Conservation (phyloP, 2,888 invertebrate genomes). For the Mellilla xanthometata region DNA sequence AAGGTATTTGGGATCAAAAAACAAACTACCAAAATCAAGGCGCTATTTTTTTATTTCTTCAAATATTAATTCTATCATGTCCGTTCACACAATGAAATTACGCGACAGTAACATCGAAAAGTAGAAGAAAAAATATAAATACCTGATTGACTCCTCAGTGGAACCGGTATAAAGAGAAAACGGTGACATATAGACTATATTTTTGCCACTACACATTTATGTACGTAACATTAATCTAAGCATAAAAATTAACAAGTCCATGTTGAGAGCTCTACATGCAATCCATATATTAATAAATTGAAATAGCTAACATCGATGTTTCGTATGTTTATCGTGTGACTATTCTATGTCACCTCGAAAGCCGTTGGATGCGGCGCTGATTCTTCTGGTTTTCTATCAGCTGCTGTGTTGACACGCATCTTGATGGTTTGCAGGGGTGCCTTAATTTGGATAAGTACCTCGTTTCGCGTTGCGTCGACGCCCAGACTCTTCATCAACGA, state of each 20-base stretch:
- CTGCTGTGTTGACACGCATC: slow-evolving; percentile 36
- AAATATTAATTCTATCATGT: slow-evolving; percentile 49
- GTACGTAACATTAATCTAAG: slow-evolving; percentile 57
- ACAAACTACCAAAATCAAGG: slow-evolving; percentile 33
- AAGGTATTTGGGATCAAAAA: no score
- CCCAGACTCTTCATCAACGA: slow-evolving; percentile 49
- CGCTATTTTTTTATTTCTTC: slow-evolving; percentile 49
- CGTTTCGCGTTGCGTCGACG: slow-evolving; percentile 36
- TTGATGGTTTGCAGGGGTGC: slow-evolving; percentile 41
- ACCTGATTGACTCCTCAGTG: slow-evolving; percentile 77
- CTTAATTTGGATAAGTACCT: slow-evolving; percentile 77
- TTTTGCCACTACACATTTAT: slow-evolving; percentile 61
- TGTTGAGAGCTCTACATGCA: slow-evolving; percentile 64
- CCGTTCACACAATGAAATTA: slow-evolving; percentile 58
- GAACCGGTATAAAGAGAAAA: slow-evolving; percentile 68
- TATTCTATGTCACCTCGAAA: slow-evolving; percentile 77
- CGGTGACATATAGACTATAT: slow-evolving; percentile 59
- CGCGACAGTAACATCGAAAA: slow-evolving; percentile 60
- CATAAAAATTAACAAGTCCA: slow-evolving; percentile 56
- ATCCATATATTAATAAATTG: slow-evolving; percentile 43
- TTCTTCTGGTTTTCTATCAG: slow-evolving; percentile 33
- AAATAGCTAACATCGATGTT: slow-evolving; percentile 41
- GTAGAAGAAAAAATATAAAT: slow-evolving; percentile 72
- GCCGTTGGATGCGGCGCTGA: slow-evolving; percentile 39
- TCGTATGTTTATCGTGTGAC: slow-evolving; percentile 50